Conservation (phyloP, 2,113 vertebrate species). For the Antigone vipio region DNA sequence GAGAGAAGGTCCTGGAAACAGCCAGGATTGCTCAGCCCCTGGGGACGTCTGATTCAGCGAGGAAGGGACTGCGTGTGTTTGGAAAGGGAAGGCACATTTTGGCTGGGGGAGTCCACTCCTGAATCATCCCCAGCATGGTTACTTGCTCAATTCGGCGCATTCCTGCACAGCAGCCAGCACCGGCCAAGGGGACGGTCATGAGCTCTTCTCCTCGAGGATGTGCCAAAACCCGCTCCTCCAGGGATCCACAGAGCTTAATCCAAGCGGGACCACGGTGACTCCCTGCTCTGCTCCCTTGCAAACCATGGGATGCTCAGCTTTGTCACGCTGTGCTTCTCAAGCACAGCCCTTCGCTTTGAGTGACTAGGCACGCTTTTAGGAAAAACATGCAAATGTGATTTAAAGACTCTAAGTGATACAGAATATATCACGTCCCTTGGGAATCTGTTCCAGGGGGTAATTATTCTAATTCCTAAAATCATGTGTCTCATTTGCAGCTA, state of each 20-base stretch:
- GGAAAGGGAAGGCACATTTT: not conserved
- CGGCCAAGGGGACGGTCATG: accelerated
- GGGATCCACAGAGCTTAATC: not conserved
- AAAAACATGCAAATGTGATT: conserved; percentile 62
- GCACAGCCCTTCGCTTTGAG: not conserved
- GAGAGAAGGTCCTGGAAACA: conserved; percentile 63
- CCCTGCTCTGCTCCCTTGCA: not conserved
- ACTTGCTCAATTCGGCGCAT: not conserved
- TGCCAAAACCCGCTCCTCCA: not conserved
- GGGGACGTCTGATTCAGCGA: conserved; percentile 60
- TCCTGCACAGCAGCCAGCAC: not conserved
- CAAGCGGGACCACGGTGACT: accelerated
- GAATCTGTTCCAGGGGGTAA: conserved; percentile 55
- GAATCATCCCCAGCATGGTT: not conserved
- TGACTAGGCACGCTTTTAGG: not conserved
- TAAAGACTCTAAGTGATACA: conserved; percentile 59
- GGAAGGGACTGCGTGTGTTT: not conserved
- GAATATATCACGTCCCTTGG: conserved; percentile 55
- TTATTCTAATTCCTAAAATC: conserved; percentile 66
- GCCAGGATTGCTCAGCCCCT: conserved; percentile 60
- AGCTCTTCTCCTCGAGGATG: not conserved
- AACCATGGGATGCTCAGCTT: not conserved
- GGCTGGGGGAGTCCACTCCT: not conserved
- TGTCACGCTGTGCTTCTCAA: not conserved
- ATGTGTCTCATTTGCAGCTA: conserved; percentile 50